Percentiles rank a stretch among this genome's conserved stretches.
These are phyloP conservation scores for Cosmia trapezina DNA, from an alignment of 2,888 invertebrate genomes.

Conservation along the genomic window DNA sequence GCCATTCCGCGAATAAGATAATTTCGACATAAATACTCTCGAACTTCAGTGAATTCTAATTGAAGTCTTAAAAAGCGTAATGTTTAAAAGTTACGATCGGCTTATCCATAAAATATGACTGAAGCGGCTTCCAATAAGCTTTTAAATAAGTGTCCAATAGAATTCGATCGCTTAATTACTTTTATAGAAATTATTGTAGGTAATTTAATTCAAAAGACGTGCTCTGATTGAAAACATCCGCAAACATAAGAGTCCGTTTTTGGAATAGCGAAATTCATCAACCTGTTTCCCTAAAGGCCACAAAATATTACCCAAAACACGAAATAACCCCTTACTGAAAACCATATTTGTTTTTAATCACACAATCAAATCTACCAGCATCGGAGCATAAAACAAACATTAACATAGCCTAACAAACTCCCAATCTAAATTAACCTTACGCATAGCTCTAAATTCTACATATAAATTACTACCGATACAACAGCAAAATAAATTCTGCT, in stretches of 20 bases:
- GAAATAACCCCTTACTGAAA: constrained; percentile 19
- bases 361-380: constrained; percentile 22
- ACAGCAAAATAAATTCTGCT: constrained; percentile 43
- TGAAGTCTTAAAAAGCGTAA: constrained; percentile 5
- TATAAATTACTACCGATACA: constrained; percentile 45
- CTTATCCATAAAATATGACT: constrained; percentile 3
- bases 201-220: neutral
- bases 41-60: neutral
- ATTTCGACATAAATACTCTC: constrained; percentile 8
- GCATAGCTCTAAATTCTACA: constrained; percentile 28
- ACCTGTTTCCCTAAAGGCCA: neutral
- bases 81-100: constrained; percentile 1
- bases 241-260: neutral
- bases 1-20: neutral
- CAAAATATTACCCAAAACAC: neutral
- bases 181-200: neutral
- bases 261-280: neutral
- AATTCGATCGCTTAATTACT: constrained; percentile 2
- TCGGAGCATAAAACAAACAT: constrained; percentile 43
- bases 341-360: constrained; percentile 54
- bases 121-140: neutral
- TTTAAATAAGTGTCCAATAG: neutral
- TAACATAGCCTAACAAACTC: constrained; percentile 37
- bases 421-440: constrained; percentile 41
- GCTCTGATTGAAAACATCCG: neutral